Percentiles rank a stretch among this genome's conserved stretches.
Conservation (phyloP, 2,888 invertebrate genomes). For the Monopis laevigella region DNA sequence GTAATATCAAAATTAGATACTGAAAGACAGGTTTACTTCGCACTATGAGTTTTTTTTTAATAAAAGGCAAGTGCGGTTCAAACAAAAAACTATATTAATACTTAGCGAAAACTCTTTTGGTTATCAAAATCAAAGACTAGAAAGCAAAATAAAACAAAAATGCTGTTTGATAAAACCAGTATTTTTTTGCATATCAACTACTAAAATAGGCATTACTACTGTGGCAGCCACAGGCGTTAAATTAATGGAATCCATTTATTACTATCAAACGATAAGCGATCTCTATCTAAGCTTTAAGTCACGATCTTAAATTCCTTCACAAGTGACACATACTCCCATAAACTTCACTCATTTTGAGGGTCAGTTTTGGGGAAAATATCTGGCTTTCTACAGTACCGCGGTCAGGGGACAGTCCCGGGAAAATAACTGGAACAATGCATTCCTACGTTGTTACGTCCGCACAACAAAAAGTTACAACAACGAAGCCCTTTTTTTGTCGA, state of each 20-base stretch:
- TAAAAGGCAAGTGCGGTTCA: too few relatives aligned
- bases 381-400: constrained; percentile 28
- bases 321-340: constrained; percentile 31
- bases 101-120: too few relatives aligned
- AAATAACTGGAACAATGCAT: constrained; percentile 58
- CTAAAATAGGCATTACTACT: too few relatives aligned
- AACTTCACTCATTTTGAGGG: constrained; percentile 28
- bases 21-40: too few relatives aligned
- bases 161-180: too few relatives aligned
- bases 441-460: constrained; percentile 48
- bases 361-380: constrained; percentile 29
- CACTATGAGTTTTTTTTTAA: too few relatives aligned
- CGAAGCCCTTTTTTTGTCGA: constrained; percentile 49
- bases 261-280: constrained; percentile 1
- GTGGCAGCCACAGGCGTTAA: too few relatives aligned
- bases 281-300: not conserved
- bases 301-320: constrained; percentile 21
- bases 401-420: constrained; percentile 25
- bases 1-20: too few relatives aligned
- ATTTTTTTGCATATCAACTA: too few relatives aligned
- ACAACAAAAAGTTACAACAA: constrained; percentile 50
- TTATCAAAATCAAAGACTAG: too few relatives aligned
- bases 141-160: too few relatives aligned
- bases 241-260: constrained; percentile 5
- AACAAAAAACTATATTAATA: too few relatives aligned